Base-by-base conservation (phyloP, 2,888 invertebrate species). In the Temnothorax rugatulus region DNA sequence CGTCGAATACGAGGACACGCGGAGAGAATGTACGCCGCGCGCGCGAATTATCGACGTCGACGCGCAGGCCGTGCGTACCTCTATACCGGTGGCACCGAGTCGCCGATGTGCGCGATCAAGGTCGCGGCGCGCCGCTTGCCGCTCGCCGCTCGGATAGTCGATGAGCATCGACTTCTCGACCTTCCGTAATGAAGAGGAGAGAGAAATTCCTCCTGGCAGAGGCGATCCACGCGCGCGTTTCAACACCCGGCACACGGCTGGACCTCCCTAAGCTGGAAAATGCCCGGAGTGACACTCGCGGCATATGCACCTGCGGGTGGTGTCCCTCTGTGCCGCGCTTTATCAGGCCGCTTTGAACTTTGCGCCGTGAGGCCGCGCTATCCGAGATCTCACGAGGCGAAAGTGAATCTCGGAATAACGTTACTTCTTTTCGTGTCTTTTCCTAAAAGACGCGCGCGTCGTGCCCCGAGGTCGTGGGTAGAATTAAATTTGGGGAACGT, bases 41-140 rank as follows among this genome's bases (percentile, higher is more conserved):
- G 89, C 79, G 84, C 84, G 89, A 91, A 91, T 90, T 90, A 90
- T 90, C 91, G 90, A 90, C 89, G 89, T 91, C 89, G 91, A 90
- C 90, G 89, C 86, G 87, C 88, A 84, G 77, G 84, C 85, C 82
- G 84, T 79, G 87, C 85, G 71, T 85, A 84, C 82, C 84, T 84
- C 84, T 88, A 86, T 85, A 90, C 74, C 71, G 84, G 71, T 69
- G 77, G 34, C 88, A 34, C 57, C 44, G 77, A 57, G 77, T 44
- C 44, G 66, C 41, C 71, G 79, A 79, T 34, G 79, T 79, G 79
- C 44, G 71, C 89, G 89, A 89, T 90, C 89, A 89, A 89, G 89
- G 89, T 89, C 89, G 87, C 79, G 41, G 75, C 73, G 47, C 77
- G 69, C 61, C 61, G 64, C 64, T 29, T 29, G 64, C 64, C 61